Evolutionary conservation across 2,888 invertebrate genomes (phyloP).

Genomic region (Phyto melanocephala): DNA sequence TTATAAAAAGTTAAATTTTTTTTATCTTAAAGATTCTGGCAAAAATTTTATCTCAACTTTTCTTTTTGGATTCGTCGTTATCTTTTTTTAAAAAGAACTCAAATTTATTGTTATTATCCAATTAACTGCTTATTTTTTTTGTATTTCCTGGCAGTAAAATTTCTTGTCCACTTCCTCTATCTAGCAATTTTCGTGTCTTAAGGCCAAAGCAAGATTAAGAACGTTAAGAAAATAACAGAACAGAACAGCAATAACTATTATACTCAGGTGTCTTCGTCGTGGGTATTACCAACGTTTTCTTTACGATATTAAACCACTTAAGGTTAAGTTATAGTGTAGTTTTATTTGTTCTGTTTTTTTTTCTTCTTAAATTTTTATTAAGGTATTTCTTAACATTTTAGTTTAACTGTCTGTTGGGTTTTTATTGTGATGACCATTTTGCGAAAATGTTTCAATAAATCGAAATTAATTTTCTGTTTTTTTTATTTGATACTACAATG

Average conservation of each 20-base stretch:
- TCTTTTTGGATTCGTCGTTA: not conserved
- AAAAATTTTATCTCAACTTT: not conserved
- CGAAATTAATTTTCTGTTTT: not conserved
- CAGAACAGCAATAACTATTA: slow-evolving; percentile 31
- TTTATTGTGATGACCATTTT: slow-evolving; percentile 54
- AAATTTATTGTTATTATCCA: slow-evolving; percentile 60
- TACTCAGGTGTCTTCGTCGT: slow-evolving; percentile 47
- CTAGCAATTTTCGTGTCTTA: not conserved
- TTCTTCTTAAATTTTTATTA: not conserved
- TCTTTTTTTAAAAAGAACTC: slow-evolving; percentile 11
- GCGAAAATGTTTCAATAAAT: slow-evolving; percentile 35
- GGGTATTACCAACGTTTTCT: slow-evolving; percentile 50
- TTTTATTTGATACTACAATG: not conserved
- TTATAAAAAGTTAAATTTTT: not conserved
- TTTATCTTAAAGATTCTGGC: too few relatives aligned
- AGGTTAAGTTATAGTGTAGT: slow-evolving; percentile 39
- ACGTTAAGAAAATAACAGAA: not conserved
- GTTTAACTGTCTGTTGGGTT: slow-evolving; percentile 31
- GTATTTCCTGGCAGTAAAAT: not conserved
- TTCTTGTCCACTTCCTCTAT: slow-evolving; percentile 1
- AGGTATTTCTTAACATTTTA: slow-evolving; percentile 21
- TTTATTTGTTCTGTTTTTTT: not conserved
- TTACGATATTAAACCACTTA: slow-evolving; percentile 58
- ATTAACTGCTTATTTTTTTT: slow-evolving; percentile 45
- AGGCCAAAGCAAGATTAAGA: slow-evolving; percentile 5